Conservation (phyloP, 2,113 vertebrate species). For the Macaca fascicularis region DNA sequence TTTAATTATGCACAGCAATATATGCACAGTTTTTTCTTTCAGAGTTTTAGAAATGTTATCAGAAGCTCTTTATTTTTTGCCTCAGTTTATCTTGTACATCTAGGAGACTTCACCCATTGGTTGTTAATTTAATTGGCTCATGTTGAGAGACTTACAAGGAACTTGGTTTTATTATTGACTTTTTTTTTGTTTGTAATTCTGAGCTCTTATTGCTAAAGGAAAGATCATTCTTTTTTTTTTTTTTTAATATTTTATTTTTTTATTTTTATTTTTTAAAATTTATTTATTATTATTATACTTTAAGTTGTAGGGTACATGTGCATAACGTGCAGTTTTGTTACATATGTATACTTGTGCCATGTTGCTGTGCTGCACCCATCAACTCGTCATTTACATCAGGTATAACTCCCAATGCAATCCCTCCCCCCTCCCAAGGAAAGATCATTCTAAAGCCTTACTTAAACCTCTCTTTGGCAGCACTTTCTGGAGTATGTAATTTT, state of each 20-base stretch:
- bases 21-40: neutral
- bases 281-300: too few species aligned
- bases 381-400: too few species aligned
- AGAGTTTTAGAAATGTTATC: neutral
- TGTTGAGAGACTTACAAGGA: neutral
- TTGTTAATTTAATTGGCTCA: neutral
- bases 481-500: neutral
- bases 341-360: too few species aligned
- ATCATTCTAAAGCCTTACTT: constrained; percentile 14
- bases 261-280: too few species aligned
- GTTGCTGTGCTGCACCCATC: too few species aligned
- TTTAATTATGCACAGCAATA: neutral
- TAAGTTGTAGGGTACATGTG: too few species aligned
- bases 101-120: neutral
- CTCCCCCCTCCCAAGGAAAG: too few species aligned
- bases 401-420: too few species aligned
- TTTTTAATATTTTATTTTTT: too few species aligned
- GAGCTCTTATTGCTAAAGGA: neutral
- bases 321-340: too few species aligned
- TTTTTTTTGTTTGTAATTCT: neutral
- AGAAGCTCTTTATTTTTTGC: neutral
- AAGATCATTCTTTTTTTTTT: constrained; percentile 15
- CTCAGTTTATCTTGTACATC: neutral
- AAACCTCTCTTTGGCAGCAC: neutral
- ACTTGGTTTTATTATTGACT: neutral